Percentiles rank a stretch among this genome's conserved stretches.
Evolutionary conservation across 30 jellyfish, hydroid and myxozoan species (phyloP).

Genomic region (Chrysaora quinquecirrha): DNA sequence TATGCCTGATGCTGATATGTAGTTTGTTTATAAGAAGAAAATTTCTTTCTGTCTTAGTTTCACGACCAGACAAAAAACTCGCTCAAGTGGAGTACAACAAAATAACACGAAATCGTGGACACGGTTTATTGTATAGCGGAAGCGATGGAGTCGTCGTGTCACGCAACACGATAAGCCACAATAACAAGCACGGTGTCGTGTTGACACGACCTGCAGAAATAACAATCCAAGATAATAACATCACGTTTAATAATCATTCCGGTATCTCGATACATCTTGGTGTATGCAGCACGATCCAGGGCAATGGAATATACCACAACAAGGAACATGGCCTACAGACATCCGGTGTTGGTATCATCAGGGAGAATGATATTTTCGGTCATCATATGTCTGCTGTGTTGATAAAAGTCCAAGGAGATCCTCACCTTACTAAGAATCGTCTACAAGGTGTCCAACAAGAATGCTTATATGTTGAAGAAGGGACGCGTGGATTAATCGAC

Average conservation of each 20-base stretch:
- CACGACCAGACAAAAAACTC: slow-evolving; percentile 81
- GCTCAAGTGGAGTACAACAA: slow-evolving; percentile 84
- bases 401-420: slow-evolving; percentile 69
- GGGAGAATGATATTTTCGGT: slow-evolving; percentile 76
- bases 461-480: slow-evolving; percentile 78
- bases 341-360: slow-evolving; percentile 76
- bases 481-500: slow-evolving; percentile 80
- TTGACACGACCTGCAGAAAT: slow-evolving; percentile 79
- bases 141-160: slow-evolving; percentile 88
- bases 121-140: slow-evolving; percentile 82
- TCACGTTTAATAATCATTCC: slow-evolving; percentile 56
- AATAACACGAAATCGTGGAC: slow-evolving; percentile 77
- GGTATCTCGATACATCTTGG: slow-evolving; percentile 77
- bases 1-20: no score
- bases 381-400: slow-evolving; percentile 61
- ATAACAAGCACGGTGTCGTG: slow-evolving; percentile 71
- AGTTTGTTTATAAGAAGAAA: no score
- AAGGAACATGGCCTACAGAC: slow-evolving; percentile 74
- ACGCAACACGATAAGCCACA: slow-evolving; percentile 64
- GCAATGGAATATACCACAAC: slow-evolving; percentile 90
- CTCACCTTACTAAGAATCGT: slow-evolving; percentile 72
- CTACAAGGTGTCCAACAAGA: slow-evolving; percentile 66
- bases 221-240: slow-evolving; percentile 54
- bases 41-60: slow-evolving; percentile 46
- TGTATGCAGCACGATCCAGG: slow-evolving; percentile 76